A percentile compares a stretch with the other conserved stretches of the same genome.
These are phyloP conservation scores for Pollenia amentaria DNA, from an alignment of 2,888 invertebrate genomes.

Conservation along the genomic window DNA sequence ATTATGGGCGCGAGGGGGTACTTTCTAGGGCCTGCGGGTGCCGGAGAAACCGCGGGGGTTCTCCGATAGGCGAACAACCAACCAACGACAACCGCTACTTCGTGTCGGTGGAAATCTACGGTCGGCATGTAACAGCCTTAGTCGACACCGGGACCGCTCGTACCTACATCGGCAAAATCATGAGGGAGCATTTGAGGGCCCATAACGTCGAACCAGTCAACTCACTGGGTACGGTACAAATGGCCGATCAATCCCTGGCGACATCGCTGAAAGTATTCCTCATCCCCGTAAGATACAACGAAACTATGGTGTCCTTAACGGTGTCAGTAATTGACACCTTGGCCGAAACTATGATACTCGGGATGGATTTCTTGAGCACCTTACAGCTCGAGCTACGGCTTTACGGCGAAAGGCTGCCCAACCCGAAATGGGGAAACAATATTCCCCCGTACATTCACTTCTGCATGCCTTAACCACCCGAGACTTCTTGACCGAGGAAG, in stretches of 20 bases:
- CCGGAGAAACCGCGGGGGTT: not conserved
- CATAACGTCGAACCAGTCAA: not conserved
- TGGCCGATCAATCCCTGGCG: conserved; percentile 10
- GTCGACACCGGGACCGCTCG: conserved; percentile 9
- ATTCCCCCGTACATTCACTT: not conserved
- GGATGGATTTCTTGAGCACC: conserved; percentile 7
- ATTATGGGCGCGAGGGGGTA: not conserved
- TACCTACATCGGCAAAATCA: not conserved
- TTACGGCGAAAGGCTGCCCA: not conserved
- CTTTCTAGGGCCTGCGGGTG: not conserved
- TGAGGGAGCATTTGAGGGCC: not conserved
- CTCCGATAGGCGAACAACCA: not conserved
- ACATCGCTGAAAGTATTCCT: not conserved
- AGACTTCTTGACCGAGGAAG: not conserved
- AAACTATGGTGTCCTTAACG: not conserved
- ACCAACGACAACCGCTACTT: not conserved
- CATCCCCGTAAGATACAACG: not conserved
- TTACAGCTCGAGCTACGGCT: not conserved
- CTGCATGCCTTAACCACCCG: not conserved
- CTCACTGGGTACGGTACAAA: not conserved
- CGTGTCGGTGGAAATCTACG: not conserved
- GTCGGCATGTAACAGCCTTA: not conserved
- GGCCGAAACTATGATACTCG: not conserved
- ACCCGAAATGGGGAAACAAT: no score
- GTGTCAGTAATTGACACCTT: not conserved